Evolutionary conservation across 2,888 invertebrate species (phyloP), one percentile per base, ranked within the genome.

Genomic region (Diogma glabrata): DNA sequence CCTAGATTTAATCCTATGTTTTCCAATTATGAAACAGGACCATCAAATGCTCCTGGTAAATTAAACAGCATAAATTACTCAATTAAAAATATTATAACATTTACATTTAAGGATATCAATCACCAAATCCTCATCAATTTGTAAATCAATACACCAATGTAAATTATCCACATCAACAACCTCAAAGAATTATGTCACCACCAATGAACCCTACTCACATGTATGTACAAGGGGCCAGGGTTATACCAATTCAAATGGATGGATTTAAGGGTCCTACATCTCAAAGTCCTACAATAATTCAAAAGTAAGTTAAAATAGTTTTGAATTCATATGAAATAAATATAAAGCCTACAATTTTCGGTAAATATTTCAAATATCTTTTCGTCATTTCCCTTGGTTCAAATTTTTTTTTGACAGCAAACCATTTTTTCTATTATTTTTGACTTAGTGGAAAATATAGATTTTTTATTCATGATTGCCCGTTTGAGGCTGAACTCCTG

Each of bases 201-300:
- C 59, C 57, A 46, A 26, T 51, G 17, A 61, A 60, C 40, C 59
- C 57, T 56, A 56, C 59, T 46, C 57, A 51, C 23, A 56, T 73
- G 53, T 72, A 69, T 55, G 71, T 71, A 56, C 70, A 73, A 3
- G 74, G 72, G 58, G 74, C 77, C 30, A 71, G 79, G 58, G 75
- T 80, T 58, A 77, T 81, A 62, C 81, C 81, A 14, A 72, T 81
- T 58, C 80, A 81, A 49, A 59, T 60, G 20, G 54, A 55, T 46
- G 56, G 56, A 20, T 55, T 58, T 6, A 62, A 66, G 26, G 69
- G 67, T 9, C 67, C 69, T 9, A 60, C 69, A 48, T 64, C 66
- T 48, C 62, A 65, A 53, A 59, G 66, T 36, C 69, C 70, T 23
- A 63, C 65, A 19, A 61, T 70, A 30, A 61, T 70, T 38, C 70